Base-by-base conservation (phyloP, 2,888 invertebrate genomes). In the Cheilosia vulpina region DNA sequence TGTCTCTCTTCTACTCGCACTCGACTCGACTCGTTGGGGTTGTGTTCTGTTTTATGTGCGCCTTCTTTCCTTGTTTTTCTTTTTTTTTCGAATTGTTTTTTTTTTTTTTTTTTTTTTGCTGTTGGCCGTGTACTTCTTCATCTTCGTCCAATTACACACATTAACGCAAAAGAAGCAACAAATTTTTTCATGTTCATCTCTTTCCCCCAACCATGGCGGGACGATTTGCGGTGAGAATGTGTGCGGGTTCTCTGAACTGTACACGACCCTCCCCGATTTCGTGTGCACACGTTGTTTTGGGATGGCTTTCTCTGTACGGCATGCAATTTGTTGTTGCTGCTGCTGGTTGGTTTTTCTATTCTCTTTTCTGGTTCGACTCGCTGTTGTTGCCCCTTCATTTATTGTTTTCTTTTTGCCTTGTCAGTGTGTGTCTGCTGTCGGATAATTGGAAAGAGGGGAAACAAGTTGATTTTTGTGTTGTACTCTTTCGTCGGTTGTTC, bases 141-240 rank as follows among this genome's bases (percentile, higher is more conserved):
- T 79, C 78, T 81, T 81, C 81, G 76, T 81, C 81, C 85, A 85
- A 85, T 85, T 85, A 85, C 85, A 85, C 85, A 85, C 85, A 81
- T 85, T 85, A 85, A 81, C 45, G 85, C 85, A 85, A 85, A 77
- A 85, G 85, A 85, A 85, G 80, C 85, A 85, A 85, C 85, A 85
- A 85, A 81, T 85, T 85, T 85, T 85, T 85, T 81, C 85, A 73
- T 85, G 85, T 85, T 81, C 85, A 85, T 85, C 85, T 85, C 85
- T 85, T 85, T 85, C 81, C 76, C 80, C 85, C 85, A 85, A 43
- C 43, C n/a, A 38, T 38, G 76, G 15, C n/a, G 71, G 71, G 50
- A 78, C n/a, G 73, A 82, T 73, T 75, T 78, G 82, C 38, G 69
- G 50, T 53, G 21, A 19, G 41, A n/a, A 43, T 77, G 72, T 78